Percentiles rank a stretch among this genome's conserved stretches.
These are phyloP conservation scores for Agriotes lineatus DNA, from an alignment of 2,888 invertebrate genomes.

Conservation along the genomic window DNA sequence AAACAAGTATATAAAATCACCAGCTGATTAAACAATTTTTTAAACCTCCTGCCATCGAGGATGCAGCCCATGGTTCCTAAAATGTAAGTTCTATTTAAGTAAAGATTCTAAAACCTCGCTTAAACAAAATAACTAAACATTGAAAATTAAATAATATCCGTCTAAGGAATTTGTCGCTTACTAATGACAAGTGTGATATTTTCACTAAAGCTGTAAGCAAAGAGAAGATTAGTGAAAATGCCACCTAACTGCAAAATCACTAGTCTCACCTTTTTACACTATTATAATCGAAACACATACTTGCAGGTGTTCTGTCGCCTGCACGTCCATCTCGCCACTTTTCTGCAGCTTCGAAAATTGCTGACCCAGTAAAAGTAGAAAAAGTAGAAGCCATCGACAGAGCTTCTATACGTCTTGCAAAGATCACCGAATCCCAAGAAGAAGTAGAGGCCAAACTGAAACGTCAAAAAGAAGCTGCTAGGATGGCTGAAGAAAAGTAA, in stretches of 20 bases:
- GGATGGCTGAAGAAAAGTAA: conserved; percentile 74
- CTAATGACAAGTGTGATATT: conserved; percentile 1
- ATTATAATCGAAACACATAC: background rate
- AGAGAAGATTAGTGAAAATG: background rate
- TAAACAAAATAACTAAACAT: conserved; percentile 47
- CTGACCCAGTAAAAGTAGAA: conserved; percentile 68
- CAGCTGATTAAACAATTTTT: conserved; percentile 34
- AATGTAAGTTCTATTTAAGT: conserved; percentile 46
- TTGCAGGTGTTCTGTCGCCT: conserved; percentile 70
- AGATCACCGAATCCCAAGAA: conserved; percentile 9
- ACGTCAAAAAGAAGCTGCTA: conserved; percentile 74
- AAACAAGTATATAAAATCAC: conserved; percentile 48
- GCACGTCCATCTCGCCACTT: conserved; percentile 79
- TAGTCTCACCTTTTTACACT: background rate
- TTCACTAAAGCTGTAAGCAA: background rate
- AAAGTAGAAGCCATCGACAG: conserved; percentile 70
- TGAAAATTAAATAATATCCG: conserved; percentile 24
- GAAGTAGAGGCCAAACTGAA: conserved; percentile 67
- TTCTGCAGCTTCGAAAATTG: conserved; percentile 71
- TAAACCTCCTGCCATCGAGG: conserved; percentile 21
- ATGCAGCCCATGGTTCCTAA: conserved; percentile 26
- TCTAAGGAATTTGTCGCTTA: conserved; percentile 16
- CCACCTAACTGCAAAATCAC: background rate
- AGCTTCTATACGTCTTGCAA: conserved; percentile 63
- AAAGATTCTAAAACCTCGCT: conserved; percentile 44